phyloP scores from a whole-genome alignment of 2,797 vertebrate species.

The Intellagama lesueurii region DNA sequence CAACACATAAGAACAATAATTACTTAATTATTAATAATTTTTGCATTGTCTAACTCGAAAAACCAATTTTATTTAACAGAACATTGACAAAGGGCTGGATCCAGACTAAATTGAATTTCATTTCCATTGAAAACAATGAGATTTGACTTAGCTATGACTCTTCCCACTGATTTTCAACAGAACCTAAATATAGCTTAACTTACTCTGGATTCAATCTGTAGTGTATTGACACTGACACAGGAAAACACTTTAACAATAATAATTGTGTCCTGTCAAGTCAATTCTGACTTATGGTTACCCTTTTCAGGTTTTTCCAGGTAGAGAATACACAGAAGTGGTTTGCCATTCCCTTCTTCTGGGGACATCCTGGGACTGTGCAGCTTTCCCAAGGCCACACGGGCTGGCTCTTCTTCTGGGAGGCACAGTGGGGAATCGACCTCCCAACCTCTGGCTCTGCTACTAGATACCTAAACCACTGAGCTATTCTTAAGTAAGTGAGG shows the following conservation, averaged over 20 bases:
- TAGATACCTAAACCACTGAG: no score
- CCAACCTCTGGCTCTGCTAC: no score
- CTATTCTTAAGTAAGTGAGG: background rate
- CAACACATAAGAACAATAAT: background rate
- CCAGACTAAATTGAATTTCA: background rate
- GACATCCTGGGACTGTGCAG: no score
- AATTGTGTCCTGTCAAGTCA: no score
- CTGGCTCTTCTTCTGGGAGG: no score
- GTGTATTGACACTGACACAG: background rate
- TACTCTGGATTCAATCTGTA: conserved; percentile 11
- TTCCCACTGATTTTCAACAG: background rate
- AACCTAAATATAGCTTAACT: background rate
- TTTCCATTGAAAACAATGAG: background rate
- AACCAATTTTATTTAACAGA: conserved; percentile 3
- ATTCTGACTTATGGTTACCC: no score
- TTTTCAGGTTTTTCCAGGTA: no score
- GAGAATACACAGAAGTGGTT: no score
- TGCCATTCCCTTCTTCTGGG: no score
- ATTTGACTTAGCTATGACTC: background rate
- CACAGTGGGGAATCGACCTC: no score
- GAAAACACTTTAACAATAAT: background rate
- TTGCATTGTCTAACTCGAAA: conserved; percentile 17
- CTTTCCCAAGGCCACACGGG: no score
- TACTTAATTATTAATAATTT: conserved; percentile 24
- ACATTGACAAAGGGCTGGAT: background rate